Percentiles rank a stretch among this genome's conserved stretches.
phyloP scores from a whole-genome alignment of 2,888 invertebrate genomes.

The Margaritifera margaritifera region DNA sequence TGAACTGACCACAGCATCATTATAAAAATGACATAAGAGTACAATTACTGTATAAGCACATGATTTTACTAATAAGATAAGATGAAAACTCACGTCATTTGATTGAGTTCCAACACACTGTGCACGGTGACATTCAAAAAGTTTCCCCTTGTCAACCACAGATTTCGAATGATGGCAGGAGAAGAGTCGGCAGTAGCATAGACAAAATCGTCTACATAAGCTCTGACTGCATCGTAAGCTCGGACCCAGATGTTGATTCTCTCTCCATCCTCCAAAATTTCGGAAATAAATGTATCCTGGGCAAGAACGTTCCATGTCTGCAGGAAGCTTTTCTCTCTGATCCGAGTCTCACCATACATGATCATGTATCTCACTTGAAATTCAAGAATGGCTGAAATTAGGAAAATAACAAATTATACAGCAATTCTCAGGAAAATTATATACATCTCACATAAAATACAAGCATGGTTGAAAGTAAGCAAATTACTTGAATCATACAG shows the following conservation, averaged over 20 bases:
- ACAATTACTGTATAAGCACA: too few species aligned
- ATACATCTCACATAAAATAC: too few species aligned
- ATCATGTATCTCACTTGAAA: constrained; percentile 13
- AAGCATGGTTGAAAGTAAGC: too few species aligned
- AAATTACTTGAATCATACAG: too few species aligned
- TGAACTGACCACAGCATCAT: too few species aligned
- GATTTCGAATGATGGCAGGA: constrained; percentile 20
- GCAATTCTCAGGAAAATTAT: too few species aligned
- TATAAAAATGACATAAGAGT: too few species aligned
- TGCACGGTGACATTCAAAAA: constrained; percentile 29
- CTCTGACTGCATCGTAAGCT: constrained; percentile 19
- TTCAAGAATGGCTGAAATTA: constrained; percentile 16
- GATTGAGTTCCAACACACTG: constrained; percentile 23
- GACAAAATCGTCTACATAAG: constrained; percentile 12
- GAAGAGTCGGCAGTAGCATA: constrained; percentile 22
- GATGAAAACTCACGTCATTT: constrained; percentile 25
- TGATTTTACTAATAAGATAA: too few species aligned
- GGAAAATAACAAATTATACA: constrained; percentile 1
- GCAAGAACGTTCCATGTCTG: constrained; percentile 11
- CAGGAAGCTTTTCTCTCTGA: constrained; percentile 7
- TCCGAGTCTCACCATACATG: constrained; percentile 5
- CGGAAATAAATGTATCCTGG: constrained; percentile 14
- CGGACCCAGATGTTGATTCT: constrained; percentile 11
- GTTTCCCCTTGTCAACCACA: constrained; percentile 27
- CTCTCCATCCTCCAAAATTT: constrained; percentile 23